Evolutionary conservation across 2,797 vertebrate genomes (phyloP).

Genomic region (Galagoides demidoff): DNA sequence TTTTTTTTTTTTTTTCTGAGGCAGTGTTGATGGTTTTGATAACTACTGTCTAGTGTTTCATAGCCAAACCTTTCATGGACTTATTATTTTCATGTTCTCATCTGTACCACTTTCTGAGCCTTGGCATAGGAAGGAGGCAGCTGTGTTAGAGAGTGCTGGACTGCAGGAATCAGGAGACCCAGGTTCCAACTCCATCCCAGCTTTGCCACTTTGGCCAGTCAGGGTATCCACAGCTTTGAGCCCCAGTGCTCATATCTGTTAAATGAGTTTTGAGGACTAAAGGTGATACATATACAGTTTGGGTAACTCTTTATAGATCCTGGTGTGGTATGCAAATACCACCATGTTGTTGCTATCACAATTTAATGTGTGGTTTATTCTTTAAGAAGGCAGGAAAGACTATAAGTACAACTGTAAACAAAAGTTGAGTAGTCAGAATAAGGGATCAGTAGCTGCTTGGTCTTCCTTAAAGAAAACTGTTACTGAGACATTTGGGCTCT

Average conservation of each 20-base stretch:
- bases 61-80: slow-evolving; percentile 37
- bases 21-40: slow-evolving; percentile 59
- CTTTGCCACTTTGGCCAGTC: background rate
- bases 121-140: background rate
- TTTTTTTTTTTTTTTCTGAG: background rate
- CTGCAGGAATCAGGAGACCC: background rate
- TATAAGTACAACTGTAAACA: slow-evolving; percentile 24
- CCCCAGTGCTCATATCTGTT: background rate
- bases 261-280: slow-evolving; percentile 45
- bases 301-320: slow-evolving; percentile 43
- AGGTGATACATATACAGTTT: slow-evolving; percentile 13
- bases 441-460: background rate
- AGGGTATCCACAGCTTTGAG: background rate
- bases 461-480: slow-evolving; percentile 55
- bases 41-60: slow-evolving; percentile 37
- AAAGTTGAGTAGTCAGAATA: slow-evolving; percentile 55
- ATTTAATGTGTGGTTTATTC: slow-evolving; percentile 48
- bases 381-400: slow-evolving; percentile 55
- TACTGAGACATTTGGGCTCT: slow-evolving; percentile 59
- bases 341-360: background rate
- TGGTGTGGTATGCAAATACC: background rate
- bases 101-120: slow-evolving; percentile 33
- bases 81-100: slow-evolving; percentile 21
- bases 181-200: background rate
- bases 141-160: background rate